Conservation (phyloP, 2,888 invertebrate genomes). For the Pterostichus niger region DNA sequence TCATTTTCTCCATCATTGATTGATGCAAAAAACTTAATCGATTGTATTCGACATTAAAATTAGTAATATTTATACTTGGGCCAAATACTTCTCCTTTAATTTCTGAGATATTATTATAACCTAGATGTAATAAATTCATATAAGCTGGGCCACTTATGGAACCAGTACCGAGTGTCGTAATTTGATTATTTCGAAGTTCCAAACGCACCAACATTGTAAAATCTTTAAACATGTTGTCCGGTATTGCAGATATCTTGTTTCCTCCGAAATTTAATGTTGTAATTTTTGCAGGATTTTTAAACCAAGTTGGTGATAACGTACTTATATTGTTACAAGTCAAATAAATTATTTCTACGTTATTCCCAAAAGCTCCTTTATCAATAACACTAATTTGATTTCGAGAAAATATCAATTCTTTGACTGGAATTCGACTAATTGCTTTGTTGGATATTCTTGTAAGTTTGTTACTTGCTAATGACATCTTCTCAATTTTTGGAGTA, state of each 20-base stretch:
- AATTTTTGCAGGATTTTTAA: slow-evolving; percentile 41
- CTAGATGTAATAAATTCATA: slow-evolving; percentile 36
- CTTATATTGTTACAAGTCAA: slow-evolving; percentile 63
- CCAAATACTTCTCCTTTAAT: slow-evolving; percentile 60
- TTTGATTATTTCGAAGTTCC: slow-evolving; percentile 60
- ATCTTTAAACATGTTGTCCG: slow-evolving; percentile 59
- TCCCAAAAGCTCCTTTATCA: slow-evolving; percentile 51
- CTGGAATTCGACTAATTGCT: slow-evolving; percentile 7
- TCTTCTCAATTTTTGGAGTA: slow-evolving; percentile 19
- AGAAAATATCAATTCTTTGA: slow-evolving; percentile 45
- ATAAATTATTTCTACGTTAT: slow-evolving; percentile 14
- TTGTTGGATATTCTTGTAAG: not conserved
- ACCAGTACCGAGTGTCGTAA: slow-evolving; percentile 51
- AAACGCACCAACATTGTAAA: slow-evolving; percentile 36
- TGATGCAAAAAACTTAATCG: slow-evolving; percentile 60
- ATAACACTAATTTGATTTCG: slow-evolving; percentile 45
- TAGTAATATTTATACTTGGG: slow-evolving; percentile 23
- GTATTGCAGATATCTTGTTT: slow-evolving; percentile 51
- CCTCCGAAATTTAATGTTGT: slow-evolving; percentile 38
- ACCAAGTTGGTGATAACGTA: slow-evolving; percentile 60
- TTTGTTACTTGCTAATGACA: slow-evolving; percentile 16
- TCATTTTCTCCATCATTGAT: slow-evolving; percentile 61
- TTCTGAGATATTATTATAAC: slow-evolving; percentile 58
- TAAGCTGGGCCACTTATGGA: slow-evolving; percentile 43
- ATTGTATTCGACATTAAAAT: slow-evolving; percentile 58